A percentile compares a stretch with the other conserved stretches of the same genome.
phyloP scores from a whole-genome alignment of 2,888 invertebrate species.

The Tetropium fuscum region DNA sequence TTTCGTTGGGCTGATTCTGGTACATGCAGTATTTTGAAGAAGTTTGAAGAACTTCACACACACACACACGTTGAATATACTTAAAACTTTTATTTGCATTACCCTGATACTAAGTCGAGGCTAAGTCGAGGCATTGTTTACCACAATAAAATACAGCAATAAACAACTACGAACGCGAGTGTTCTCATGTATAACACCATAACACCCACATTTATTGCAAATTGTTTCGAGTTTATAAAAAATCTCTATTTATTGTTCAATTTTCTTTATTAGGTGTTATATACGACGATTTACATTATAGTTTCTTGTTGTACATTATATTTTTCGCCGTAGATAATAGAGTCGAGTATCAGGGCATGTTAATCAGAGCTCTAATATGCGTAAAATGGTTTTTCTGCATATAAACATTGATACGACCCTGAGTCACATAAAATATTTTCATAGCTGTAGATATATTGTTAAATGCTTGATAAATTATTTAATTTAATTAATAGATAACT shows the following conservation, averaged over 20 bases:
- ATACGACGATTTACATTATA: constrained; percentile 34
- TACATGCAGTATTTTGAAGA: constrained; percentile 5
- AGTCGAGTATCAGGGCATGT: constrained; percentile 7
- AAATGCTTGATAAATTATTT: too few species aligned
- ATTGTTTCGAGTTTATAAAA: constrained; percentile 41
- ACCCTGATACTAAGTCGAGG: too few species aligned
- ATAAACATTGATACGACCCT: constrained; percentile 30
- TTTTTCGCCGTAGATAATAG: constrained; percentile 23
- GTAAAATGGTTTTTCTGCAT: constrained; percentile 35
- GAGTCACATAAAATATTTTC: constrained; percentile 27
- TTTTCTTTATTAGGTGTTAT: constrained; percentile 39
- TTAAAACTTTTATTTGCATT: too few species aligned
- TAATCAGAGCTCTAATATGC: constrained; percentile 28
- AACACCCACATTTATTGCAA: constrained; percentile 41
- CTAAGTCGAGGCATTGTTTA: constrained; percentile 39
- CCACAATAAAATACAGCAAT: constrained; percentile 35
- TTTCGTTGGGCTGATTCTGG: too few species aligned
- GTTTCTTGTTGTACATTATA: constrained; percentile 30
- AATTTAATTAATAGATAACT: too few species aligned
- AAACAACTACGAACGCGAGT: constrained; percentile 43
- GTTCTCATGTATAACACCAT: constrained; percentile 41
- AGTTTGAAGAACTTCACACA: background rate
- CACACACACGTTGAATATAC: too few species aligned
- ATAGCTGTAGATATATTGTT: constrained; percentile 8
- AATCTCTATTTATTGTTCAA: constrained; percentile 37